Base-by-base conservation (phyloP, 2,888 invertebrate species). In the Nomada goodeniana region DNA sequence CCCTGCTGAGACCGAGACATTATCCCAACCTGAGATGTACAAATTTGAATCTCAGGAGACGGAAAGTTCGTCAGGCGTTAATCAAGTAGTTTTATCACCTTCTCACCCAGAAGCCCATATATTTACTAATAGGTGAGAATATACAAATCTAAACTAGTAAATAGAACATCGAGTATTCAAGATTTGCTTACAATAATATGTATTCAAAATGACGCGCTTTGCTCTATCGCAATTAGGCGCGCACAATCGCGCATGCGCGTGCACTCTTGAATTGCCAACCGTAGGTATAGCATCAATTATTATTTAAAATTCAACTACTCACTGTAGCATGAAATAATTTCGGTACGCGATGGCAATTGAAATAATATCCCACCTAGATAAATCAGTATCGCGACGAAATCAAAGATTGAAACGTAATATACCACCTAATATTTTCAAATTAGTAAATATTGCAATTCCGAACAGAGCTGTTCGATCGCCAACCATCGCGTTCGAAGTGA, bases 111-210 rank as follows among this genome's bases (percentile, higher is more conserved):
- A 93, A 76, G 83, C 90, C 57, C 92, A 91, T 64, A 91, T 90
- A 85, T 93, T 92, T 78, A 91, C 92, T 59, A 93, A 93, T 87
- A 91, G 93, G 93, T 93, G 86, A 90, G 88, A 76, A 53, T 68
- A 10, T 42, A 44, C 13, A 47, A 55, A 11, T 68, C n/a, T 64
- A 20, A 4, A 53, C 18, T 59, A 3, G 44, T 36, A 36, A n/a
- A 60, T 26, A 26, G 15, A 23, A n/a, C 18, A 67, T 18, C 2
- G 4, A 65, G 63, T 64, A 2, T 36, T 52, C 2, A 50, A 9
- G n/a, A n/a, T n/a, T 18, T 26, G 1, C 13, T 18, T 18, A 0
- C 5, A 26, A 60, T 9, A 42, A 47, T 50, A 55, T 13, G 52
- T 13, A 29, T 80, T 61, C n/a, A 20, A 77, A 77, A 63, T 23